Evolutionary conservation across 2,797 vertebrate species (phyloP).

Genomic region (Poecilia gillii): DNA sequence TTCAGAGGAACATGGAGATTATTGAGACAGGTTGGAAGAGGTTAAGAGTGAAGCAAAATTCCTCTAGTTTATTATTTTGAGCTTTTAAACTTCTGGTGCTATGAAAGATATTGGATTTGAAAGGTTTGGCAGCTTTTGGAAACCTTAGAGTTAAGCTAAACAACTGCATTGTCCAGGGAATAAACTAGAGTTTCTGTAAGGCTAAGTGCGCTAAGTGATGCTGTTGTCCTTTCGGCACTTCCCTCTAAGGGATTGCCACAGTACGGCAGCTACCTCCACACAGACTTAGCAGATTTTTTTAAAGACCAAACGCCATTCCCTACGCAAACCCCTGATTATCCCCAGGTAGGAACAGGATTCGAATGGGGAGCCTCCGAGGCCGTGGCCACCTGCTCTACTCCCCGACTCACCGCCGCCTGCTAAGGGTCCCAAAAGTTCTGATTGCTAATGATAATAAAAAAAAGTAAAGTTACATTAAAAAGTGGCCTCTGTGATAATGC

Average conservation of each 20-base stretch:
- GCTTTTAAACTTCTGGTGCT: background rate
- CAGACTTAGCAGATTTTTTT: background rate
- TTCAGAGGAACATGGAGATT: background rate
- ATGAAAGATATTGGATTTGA: background rate
- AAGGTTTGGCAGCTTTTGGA: background rate
- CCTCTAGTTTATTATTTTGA: background rate
- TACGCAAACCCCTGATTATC: background rate
- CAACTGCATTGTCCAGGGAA: background rate
- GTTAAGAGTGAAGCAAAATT: background rate
- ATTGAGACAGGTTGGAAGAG: background rate
- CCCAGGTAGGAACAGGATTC: background rate
- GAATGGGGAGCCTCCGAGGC: background rate
- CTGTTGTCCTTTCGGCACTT: background rate
- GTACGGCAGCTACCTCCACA: background rate
- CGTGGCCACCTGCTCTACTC: background rate
- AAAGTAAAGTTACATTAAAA: background rate
- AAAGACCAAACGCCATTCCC: background rate
- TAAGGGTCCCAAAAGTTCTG: background rate
- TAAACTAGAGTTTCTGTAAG: background rate
- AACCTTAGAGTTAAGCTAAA: background rate
- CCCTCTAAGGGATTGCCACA: background rate
- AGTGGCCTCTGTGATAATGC: background rate
- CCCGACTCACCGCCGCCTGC: background rate
- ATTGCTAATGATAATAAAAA: background rate
- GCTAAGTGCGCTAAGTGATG: background rate